Conservation (phyloP, 1,140 invertebrate genomes). For the Procambarus virginalis region DNA sequence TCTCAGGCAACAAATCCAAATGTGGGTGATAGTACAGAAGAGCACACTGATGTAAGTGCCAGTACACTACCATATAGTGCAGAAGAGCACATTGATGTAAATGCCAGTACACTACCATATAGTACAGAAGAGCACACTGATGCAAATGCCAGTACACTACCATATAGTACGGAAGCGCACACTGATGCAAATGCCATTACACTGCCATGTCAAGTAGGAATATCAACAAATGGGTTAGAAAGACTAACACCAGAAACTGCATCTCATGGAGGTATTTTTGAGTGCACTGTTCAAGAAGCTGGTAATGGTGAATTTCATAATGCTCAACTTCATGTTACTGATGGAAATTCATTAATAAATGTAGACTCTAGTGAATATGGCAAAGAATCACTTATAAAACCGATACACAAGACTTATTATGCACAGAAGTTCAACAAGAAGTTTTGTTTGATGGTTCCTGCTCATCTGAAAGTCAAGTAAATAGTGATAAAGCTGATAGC, state of each 20-base stretch:
- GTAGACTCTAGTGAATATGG: not conserved
- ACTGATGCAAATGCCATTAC: not conserved
- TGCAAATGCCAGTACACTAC: not conserved
- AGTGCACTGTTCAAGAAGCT: slow-evolving; percentile 6
- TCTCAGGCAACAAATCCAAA: not conserved
- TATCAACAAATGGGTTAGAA: not conserved
- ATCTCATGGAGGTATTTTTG: not conserved
- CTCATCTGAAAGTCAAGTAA: not conserved
- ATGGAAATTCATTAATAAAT: not conserved
- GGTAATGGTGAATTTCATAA: not conserved
- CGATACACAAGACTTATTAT: not conserved
- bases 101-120: not conserved
- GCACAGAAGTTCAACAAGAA: not conserved
- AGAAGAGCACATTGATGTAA: not conserved
- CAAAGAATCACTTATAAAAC: not conserved
- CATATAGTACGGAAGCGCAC: not conserved
- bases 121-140: not conserved
- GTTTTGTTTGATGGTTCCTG: not conserved
- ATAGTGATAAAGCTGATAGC: not conserved
- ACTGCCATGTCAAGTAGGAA: slow-evolving; percentile 6
- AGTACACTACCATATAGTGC: not conserved
- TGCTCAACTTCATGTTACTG: slow-evolving; percentile 31
- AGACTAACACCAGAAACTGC: not conserved
- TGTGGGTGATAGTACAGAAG: not conserved
- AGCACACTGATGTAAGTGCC: not conserved